Evolutionary conservation across 2,113 vertebrate species (phyloP).

Genomic region (Cavia porcellus): DNA sequence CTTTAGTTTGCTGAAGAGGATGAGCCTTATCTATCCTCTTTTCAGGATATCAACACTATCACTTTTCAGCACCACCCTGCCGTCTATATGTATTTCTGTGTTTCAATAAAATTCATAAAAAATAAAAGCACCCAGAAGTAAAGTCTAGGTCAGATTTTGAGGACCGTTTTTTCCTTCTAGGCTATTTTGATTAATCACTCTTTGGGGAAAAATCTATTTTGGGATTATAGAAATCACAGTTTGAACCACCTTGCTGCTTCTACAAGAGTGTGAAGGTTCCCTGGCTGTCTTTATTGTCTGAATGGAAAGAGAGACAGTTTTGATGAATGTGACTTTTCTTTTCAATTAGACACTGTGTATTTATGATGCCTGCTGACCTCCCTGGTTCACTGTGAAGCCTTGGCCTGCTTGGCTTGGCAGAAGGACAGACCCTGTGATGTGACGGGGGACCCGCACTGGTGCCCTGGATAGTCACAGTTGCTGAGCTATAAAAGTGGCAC

Average conservation of each 20-base stretch:
- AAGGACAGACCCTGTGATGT: not conserved
- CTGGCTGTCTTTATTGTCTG: not conserved
- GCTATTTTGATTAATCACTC: conserved; percentile 70
- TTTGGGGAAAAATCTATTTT: conserved; percentile 45
- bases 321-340: not conserved
- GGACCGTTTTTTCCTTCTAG: not conserved
- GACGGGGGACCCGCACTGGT: not conserved
- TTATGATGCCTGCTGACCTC: not conserved
- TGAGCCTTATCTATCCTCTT: not conserved
- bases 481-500: not conserved
- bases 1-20: not conserved
- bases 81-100: not conserved
- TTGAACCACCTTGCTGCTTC: not conserved
- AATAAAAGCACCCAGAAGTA: conserved; percentile 18
- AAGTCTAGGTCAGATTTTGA: not conserved
- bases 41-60: not conserved
- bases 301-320: not conserved
- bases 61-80: not conserved
- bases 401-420: not conserved
- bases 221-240: not conserved
- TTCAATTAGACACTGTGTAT: not conserved
- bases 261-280: not conserved
- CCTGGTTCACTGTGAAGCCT: not conserved
- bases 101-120: not conserved
- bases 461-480: too few species aligned